A percentile compares a stretch with the other conserved stretches of the same genome.
Evolutionary conservation across 2,113 vertebrate genomes (phyloP).

Genomic region (Otis tarda): DNA sequence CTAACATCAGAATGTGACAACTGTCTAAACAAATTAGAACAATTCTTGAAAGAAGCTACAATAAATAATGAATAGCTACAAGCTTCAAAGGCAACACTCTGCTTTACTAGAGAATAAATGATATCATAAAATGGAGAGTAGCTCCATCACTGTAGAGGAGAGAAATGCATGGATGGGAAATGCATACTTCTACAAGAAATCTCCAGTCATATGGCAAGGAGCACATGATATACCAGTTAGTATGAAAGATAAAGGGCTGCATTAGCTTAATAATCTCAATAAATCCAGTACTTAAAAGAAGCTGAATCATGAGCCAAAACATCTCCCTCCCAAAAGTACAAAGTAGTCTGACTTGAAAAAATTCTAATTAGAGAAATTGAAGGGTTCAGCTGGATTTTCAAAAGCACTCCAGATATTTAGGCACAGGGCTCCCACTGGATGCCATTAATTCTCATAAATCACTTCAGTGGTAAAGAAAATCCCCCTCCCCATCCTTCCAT

Average conservation of each 20-base stretch:
- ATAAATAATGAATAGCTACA: not conserved
- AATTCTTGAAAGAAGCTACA: not conserved
- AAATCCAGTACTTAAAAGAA: not conserved
- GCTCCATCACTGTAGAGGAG: not conserved
- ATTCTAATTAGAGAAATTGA: not conserved
- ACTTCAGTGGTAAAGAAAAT: not conserved
- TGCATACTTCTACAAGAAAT: not conserved
- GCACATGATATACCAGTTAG: not conserved
- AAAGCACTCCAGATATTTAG: constrained; percentile 21
- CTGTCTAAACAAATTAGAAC: not conserved
- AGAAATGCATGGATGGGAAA: not conserved
- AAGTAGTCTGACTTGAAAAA: not conserved
- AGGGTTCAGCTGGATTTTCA: not conserved
- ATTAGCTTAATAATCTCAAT: not conserved
- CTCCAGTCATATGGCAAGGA: not conserved
- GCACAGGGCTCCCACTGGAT: not conserved
- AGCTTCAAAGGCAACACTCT: not conserved
- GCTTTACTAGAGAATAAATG: not conserved
- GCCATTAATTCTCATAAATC: not conserved
- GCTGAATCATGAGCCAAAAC: not conserved
- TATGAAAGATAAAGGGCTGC: not conserved
- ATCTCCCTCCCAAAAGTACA: not conserved
- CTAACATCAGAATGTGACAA: not conserved
- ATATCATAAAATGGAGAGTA: not conserved
- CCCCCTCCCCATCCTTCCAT: not conserved